Conservation (phyloP, 2,113 vertebrate genomes). For the Psephotus haematonotus region DNA sequence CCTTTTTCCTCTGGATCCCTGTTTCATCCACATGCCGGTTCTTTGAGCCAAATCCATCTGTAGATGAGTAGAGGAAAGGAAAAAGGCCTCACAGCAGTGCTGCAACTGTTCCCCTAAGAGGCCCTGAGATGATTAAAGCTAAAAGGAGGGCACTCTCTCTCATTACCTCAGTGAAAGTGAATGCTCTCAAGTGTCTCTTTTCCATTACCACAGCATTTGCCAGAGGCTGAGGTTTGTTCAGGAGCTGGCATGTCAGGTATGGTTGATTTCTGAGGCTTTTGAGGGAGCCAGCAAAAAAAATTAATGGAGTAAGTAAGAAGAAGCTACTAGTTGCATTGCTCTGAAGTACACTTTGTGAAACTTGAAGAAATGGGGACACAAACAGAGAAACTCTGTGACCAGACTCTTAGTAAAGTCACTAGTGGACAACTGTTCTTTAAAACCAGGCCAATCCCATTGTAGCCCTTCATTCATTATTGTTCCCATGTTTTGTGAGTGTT, state of each 20-base stretch:
- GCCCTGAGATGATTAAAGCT: background rate
- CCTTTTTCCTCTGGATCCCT: background rate
- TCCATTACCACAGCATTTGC: background rate
- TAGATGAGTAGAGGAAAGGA: background rate
- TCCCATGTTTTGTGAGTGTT: background rate
- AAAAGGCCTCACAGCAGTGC: background rate
- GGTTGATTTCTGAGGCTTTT: background rate
- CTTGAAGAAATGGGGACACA: background rate
- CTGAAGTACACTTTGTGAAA: background rate
- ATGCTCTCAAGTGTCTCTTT: background rate
- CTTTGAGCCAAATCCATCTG: background rate
- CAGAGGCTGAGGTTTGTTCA: background rate
- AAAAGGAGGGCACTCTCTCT: background rate
- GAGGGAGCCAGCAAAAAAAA: background rate
- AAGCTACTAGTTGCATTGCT: background rate
- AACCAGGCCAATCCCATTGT: background rate
- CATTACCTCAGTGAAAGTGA: background rate
- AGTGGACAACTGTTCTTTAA: background rate
- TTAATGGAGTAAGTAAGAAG: background rate
- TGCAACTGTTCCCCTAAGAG: background rate
- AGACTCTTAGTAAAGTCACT: background rate
- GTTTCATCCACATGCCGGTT: background rate
- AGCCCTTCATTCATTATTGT: background rate
- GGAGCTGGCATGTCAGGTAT: background rate
- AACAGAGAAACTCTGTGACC: background rate